These are phyloP conservation scores for Drosophila navojoa DNA, from an alignment of 1,140 invertebrate species.

Conservation along the genomic window DNA sequence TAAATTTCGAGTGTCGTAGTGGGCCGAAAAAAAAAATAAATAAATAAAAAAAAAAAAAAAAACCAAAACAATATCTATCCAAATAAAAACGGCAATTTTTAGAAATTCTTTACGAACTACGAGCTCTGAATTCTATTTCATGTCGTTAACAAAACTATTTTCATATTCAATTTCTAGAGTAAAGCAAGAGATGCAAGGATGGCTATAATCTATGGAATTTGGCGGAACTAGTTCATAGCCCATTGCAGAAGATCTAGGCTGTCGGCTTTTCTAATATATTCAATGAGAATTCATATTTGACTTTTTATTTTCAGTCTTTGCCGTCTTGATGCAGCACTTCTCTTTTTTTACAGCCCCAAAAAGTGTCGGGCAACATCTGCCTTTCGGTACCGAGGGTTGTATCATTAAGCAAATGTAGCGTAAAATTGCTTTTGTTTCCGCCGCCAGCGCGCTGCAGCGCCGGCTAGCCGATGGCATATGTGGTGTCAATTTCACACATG, in stretches of 20 bases:
- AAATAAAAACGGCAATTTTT: slow-evolving; percentile 29
- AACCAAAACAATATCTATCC: slow-evolving; percentile 8
- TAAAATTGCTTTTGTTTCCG: slow-evolving; percentile 73
- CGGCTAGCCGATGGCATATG: slow-evolving; percentile 54
- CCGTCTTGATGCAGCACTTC: slow-evolving; percentile 19
- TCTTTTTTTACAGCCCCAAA: slow-evolving; percentile 42
- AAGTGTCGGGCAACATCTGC: slow-evolving; percentile 51
- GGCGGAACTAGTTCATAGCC: too few species aligned
- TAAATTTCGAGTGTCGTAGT: slow-evolving; percentile 2
- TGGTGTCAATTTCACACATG: slow-evolving; percentile 80
- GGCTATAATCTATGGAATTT: background rate
- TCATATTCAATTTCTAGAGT: background rate
- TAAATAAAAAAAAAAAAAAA: background rate
- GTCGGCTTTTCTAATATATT: too few species aligned
- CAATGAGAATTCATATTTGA: background rate
- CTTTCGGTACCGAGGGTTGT: slow-evolving; percentile 33
- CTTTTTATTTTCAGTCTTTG: slow-evolving; percentile 28
- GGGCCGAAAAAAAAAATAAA: slow-evolving; percentile 11
- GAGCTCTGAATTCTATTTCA: background rate
- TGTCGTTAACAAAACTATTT: slow-evolving; percentile 2
- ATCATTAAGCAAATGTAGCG: slow-evolving; percentile 79
- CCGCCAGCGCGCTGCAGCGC: slow-evolving; percentile 36
- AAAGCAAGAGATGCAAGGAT: slow-evolving; percentile 4
- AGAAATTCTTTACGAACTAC: background rate
- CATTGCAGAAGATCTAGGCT: too few species aligned